Evolutionary conservation across 2,888 invertebrate genomes (phyloP).

Genomic region (Choristoneura rosaceana): DNA sequence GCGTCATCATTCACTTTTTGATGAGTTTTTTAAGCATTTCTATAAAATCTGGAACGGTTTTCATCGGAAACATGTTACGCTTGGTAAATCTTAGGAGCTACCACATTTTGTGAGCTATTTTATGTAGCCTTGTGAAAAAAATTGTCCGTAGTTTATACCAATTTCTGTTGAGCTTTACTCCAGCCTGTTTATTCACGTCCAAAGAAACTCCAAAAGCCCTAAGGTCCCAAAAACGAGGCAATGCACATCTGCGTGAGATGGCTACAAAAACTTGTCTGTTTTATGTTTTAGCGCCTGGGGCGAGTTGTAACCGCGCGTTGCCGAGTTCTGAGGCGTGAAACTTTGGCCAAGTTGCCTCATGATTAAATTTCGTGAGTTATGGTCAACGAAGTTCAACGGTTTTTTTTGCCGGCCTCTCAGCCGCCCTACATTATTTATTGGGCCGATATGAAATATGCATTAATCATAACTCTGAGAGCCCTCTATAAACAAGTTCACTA

Average conservation of each 20-base stretch:
- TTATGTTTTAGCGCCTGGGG: slow-evolving; percentile 25
- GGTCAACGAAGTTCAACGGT: slow-evolving; percentile 64
- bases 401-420: slow-evolving; percentile 59
- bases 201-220: slow-evolving; percentile 5
- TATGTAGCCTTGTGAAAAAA: neutral
- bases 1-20: neutral
- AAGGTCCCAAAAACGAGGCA: slow-evolving; percentile 13
- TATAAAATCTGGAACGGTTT: neutral
- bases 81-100: neutral
- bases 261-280: slow-evolving; percentile 27
- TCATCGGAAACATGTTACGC: neutral
- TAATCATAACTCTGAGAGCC: slow-evolving; percentile 57
- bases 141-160: neutral
- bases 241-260: slow-evolving; percentile 30
- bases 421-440: slow-evolving; percentile 70
- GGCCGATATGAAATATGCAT: slow-evolving; percentile 70
- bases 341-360: slow-evolving; percentile 58
- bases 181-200: neutral
- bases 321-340: slow-evolving; percentile 50
- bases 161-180: neutral
- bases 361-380: slow-evolving; percentile 78
- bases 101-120: neutral
- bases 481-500: slow-evolving; percentile 64
- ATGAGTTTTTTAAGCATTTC: neutral
- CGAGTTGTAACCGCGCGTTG: slow-evolving; percentile 28